Evolutionary conservation across 1,140 invertebrate species (phyloP).

Genomic region (Mesaphorura yosii): DNA sequence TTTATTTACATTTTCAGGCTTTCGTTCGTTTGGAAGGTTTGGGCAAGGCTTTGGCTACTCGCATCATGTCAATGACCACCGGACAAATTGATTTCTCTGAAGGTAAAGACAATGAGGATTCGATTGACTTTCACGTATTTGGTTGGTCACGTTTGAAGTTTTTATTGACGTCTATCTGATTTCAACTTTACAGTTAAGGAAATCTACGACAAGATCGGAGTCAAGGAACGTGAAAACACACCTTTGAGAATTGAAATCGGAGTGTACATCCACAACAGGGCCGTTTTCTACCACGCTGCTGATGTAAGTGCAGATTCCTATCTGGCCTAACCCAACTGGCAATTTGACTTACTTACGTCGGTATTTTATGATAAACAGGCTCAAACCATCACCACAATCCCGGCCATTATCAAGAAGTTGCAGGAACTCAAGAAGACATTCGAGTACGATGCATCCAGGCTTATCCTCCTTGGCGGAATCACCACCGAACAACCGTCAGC

Average conservation of each 20-base stretch:
- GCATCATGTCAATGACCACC: conserved; percentile 27
- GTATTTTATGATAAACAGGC: too few relatives aligned
- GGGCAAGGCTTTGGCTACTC: conserved; percentile 19
- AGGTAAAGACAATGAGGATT: conserved; percentile 14
- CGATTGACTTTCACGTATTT: conserved; percentile 27
- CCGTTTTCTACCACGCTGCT: conserved; percentile 28
- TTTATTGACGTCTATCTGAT: too few relatives aligned
- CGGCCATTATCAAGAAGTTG: conserved; percentile 21
- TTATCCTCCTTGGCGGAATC: conserved; percentile 25
- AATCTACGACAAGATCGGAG: conserved; percentile 26
- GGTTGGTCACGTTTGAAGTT: conserved; percentile 15
- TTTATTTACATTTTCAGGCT: conserved; percentile 10
- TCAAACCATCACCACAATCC: conserved; percentile 25
- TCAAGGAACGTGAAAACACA: conserved; percentile 17
- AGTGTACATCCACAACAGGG: conserved; percentile 20
- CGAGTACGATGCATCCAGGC: conserved; percentile 22
- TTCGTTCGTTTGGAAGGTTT: conserved; percentile 30
- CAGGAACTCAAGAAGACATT: conserved; percentile 19
- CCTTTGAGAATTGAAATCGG: conserved; percentile 28
- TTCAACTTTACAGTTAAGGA: too few relatives aligned
- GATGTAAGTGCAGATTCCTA: conserved; percentile 16
- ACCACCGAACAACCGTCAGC: conserved; percentile 21
- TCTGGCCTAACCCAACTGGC: too few relatives aligned
- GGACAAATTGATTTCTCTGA: conserved; percentile 18
- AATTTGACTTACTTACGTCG: too few relatives aligned